These are phyloP conservation scores for Venusia cambrica DNA, from an alignment of 2,888 invertebrate genomes.

Conservation along the genomic window DNA sequence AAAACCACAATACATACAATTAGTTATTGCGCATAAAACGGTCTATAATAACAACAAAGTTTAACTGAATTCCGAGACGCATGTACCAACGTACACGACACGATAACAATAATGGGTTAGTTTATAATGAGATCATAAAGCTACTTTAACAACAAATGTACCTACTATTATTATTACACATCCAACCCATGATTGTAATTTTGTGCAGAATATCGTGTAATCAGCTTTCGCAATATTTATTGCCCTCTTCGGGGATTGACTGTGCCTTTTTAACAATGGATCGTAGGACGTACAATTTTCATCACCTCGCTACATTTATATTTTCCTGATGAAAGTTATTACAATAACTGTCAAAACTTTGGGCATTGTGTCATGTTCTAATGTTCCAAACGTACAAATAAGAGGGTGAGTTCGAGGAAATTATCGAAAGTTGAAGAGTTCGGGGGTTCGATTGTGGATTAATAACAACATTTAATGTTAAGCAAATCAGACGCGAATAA, in stretches of 20 bases:
- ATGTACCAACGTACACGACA: constrained; percentile 6
- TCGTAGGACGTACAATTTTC: constrained; percentile 1
- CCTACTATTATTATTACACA: constrained; percentile 18
- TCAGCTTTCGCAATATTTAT: constrained; percentile 5
- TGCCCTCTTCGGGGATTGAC: constrained; percentile 2
- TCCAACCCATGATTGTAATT: constrained; percentile 13
- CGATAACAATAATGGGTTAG: constrained; percentile 47
- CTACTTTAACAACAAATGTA: constrained; percentile 20
- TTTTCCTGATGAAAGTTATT: constrained; percentile 31
- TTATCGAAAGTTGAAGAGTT: constrained; percentile 40
- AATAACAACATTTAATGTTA: constrained; percentile 28
- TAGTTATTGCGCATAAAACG: constrained; percentile 22
- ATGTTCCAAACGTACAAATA: constrained; percentile 41
- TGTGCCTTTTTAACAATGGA: constrained; percentile 2
- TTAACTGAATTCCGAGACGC: constrained; percentile 30
- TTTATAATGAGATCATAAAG: constrained; percentile 62
- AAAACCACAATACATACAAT: constrained; percentile 4
- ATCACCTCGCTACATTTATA: constrained; percentile 21
- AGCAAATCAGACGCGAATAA: constrained; percentile 20
- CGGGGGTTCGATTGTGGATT: constrained; percentile 27
- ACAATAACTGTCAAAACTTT: constrained; percentile 52
- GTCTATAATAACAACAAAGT: constrained; percentile 28
- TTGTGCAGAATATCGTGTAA: constrained; percentile 1
- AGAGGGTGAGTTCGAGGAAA: constrained; percentile 39
- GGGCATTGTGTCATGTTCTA: constrained; percentile 41